These are phyloP conservation scores for Pyrocoelia pectoralis DNA, from an alignment of 2,888 invertebrate species.

Conservation along the genomic window DNA sequence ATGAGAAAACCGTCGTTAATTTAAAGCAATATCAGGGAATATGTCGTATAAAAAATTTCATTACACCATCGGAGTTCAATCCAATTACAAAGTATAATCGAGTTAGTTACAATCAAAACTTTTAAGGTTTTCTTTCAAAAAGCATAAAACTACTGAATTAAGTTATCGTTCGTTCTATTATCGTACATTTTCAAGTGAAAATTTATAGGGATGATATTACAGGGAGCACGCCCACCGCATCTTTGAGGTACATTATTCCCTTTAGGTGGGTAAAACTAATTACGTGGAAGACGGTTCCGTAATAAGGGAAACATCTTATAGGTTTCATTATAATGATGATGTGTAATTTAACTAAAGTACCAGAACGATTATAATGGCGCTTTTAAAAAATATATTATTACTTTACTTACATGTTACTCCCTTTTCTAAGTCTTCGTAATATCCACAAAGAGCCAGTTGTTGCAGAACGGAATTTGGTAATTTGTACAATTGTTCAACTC, in stretches of 20 bases:
- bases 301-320: constrained; percentile 25
- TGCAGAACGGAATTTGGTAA: constrained; percentile 75
- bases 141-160: background rate
- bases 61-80: background rate
- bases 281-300: constrained; percentile 20
- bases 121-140: background rate
- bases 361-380: background rate
- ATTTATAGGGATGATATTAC: constrained; percentile 12
- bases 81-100: background rate
- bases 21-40: no score
- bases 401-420: constrained; percentile 76
- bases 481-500: constrained; percentile 69
- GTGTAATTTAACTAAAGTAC: background rate
- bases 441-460: constrained; percentile 77
- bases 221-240: constrained; percentile 13
- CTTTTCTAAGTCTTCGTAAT: constrained; percentile 80
- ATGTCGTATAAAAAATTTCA: background rate
- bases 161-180: no score
- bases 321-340: constrained; percentile 7
- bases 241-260: constrained; percentile 26
- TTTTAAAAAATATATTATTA: background rate
- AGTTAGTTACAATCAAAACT: background rate
- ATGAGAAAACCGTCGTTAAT: no score
- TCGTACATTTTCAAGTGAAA: background rate
- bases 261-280: constrained; percentile 22